Evolutionary conservation across 2,888 invertebrate genomes (phyloP).

Genomic region (Phragmatobia fuliginosa): DNA sequence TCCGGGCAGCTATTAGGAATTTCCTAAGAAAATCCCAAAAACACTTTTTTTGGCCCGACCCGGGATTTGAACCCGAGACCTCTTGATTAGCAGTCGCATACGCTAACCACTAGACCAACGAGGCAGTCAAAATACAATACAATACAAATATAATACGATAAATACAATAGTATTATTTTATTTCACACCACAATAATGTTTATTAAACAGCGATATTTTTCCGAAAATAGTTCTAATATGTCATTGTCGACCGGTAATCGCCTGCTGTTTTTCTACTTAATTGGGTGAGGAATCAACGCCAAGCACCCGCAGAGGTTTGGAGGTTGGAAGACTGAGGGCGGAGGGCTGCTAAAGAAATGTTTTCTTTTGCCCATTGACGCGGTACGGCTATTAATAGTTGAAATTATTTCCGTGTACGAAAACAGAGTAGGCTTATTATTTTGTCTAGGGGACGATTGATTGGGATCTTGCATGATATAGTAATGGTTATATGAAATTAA

Average conservation of each 20-base stretch:
- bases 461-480: slow-evolving; percentile 14
- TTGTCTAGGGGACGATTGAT: slow-evolving; percentile 10
- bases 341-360: slow-evolving; percentile 48
- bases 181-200: not conserved
- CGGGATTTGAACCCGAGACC: no score
- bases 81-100: no score
- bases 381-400: slow-evolving; percentile 39
- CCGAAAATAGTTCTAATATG: slow-evolving; percentile 72
- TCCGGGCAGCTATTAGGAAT: no score
- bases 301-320: slow-evolving; percentile 10
- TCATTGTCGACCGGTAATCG: slow-evolving; percentile 72
- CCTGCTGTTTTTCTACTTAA: slow-evolving; percentile 82
- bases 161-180: not conserved
- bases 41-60: no score
- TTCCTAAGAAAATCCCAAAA: no score
- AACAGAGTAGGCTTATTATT: slow-evolving; percentile 19
- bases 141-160: not conserved
- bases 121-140: no score
- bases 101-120: no score
- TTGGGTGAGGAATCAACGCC: slow-evolving; percentile 79
- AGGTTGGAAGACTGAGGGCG: slow-evolving; percentile 35
- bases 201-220: slow-evolving; percentile 3
- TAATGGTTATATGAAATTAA: not conserved
- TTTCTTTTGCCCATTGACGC: slow-evolving; percentile 36
- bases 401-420: slow-evolving; percentile 24